A percentile compares a stretch with the other conserved stretches of the same genome.
These are phyloP conservation scores for Melanostigma gelatinosum DNA, from an alignment of 2,113 vertebrate genomes.

Conservation along the genomic window DNA sequence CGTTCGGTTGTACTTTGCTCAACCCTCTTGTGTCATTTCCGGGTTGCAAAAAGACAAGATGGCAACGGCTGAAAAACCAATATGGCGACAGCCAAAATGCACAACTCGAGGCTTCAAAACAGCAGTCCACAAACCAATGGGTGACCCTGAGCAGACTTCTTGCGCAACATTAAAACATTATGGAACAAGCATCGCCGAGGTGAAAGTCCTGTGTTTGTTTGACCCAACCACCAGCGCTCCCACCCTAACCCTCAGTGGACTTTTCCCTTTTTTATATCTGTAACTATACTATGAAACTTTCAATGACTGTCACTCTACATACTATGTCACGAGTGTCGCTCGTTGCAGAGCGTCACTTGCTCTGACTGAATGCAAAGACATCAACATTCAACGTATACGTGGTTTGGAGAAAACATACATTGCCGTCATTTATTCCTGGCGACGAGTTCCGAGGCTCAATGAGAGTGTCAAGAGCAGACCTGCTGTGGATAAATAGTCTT, in stretches of 20 bases:
- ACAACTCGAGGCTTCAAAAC: neutral
- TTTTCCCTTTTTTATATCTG: neutral
- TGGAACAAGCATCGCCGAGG: neutral
- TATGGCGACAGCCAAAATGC: too few species aligned
- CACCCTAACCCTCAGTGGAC: neutral
- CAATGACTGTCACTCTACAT: neutral
- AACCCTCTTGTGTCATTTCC: too few species aligned
- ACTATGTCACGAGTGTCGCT: too few species aligned
- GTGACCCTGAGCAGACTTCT: neutral
- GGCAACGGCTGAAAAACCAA: too few species aligned
- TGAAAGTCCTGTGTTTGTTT: neutral
- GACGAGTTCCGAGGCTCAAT: neutral
- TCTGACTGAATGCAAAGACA: neutral
- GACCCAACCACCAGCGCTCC: neutral
- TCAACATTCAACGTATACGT: neutral
- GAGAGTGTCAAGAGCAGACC: neutral
- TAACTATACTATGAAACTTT: neutral
- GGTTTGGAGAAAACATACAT: too few species aligned
- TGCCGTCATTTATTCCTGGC: neutral
- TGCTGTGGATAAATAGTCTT: neutral
- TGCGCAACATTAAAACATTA: neutral
- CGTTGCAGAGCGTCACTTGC: neutral
- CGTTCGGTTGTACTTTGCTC: too few species aligned
- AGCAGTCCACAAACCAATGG: neutral
- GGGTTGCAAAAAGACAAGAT: too few species aligned